These are phyloP conservation scores for Lordiphosa andalusiaca DNA, from an alignment of 2,888 invertebrate species.

Conservation along the genomic window DNA sequence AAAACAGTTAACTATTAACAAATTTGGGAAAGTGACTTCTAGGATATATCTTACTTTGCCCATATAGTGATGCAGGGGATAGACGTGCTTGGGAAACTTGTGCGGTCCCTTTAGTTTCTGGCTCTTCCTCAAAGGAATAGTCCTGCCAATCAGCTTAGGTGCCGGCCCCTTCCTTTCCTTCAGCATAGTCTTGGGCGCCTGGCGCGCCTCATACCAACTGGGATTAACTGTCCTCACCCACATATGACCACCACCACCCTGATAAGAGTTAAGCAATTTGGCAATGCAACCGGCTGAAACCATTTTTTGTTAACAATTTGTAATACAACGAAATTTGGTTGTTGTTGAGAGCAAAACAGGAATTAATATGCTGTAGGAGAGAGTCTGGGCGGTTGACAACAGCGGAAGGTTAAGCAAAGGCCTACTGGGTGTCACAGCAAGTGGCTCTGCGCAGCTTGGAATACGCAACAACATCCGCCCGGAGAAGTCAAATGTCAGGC, in stretches of 20 bases:
- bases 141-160: no score
- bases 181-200: constrained; percentile 34
- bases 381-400: no score
- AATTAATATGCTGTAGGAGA: neutral
- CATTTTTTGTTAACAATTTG: constrained; percentile 17
- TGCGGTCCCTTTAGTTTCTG: neutral
- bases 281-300: constrained; percentile 43
- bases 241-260: constrained; percentile 8
- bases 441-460: constrained; percentile 34
- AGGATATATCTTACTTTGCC: no score
- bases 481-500: neutral
- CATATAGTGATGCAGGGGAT: no score
- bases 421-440: no score
- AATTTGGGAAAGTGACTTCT: no score
- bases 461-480: constrained; percentile 26
- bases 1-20: no score
- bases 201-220: constrained; percentile 44
- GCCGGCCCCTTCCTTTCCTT: constrained; percentile 2
- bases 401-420: no score
- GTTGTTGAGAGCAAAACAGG: neutral
- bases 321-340: neutral
- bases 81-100: neutral
- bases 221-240: constrained; percentile 52
- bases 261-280: constrained; percentile 24
- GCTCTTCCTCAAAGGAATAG: neutral